Percentiles rank a stretch among this genome's conserved stretches.
Evolutionary conservation across 2,888 invertebrate species (phyloP).

Genomic region (Caenorhabditis doughertyi): DNA sequence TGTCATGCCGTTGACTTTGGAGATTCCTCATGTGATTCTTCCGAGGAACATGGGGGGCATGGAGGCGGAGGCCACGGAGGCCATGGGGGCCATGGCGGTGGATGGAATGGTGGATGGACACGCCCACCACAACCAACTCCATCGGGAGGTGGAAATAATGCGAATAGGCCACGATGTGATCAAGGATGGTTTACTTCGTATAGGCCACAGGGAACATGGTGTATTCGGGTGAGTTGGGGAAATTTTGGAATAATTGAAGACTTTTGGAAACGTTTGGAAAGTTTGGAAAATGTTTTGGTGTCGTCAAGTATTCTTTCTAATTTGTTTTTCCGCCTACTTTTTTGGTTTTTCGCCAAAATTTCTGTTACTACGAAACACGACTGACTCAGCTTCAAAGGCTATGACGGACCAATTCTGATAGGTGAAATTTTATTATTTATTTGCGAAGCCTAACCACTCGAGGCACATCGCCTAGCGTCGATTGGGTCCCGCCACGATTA

Average conservation of each 20-base stretch:
- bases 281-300: too few relatives aligned
- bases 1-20: background rate
- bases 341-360: too few relatives aligned
- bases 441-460: too few relatives aligned
- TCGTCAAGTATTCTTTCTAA: too few relatives aligned
- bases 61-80: background rate
- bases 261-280: background rate
- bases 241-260: background rate
- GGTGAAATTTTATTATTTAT: too few relatives aligned
- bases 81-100: background rate
- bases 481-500: too few relatives aligned
- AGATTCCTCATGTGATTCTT: conserved; percentile 37
- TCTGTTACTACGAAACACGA: too few relatives aligned
- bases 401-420: too few relatives aligned
- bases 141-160: background rate
- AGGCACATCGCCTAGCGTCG: too few relatives aligned
- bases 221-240: conserved; percentile 22
- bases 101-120: background rate
- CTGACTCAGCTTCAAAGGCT: too few relatives aligned
- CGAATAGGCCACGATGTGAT: conserved; percentile 19
- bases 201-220: conserved; percentile 42
- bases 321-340: too few relatives aligned
- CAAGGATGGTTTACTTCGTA: conserved; percentile 39
- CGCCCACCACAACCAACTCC: conserved; percentile 18
- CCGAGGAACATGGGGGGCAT: conserved; percentile 10